phyloP scores from a whole-genome alignment of 2,797 vertebrate species.

The Enteromius thamalakanensis region DNA sequence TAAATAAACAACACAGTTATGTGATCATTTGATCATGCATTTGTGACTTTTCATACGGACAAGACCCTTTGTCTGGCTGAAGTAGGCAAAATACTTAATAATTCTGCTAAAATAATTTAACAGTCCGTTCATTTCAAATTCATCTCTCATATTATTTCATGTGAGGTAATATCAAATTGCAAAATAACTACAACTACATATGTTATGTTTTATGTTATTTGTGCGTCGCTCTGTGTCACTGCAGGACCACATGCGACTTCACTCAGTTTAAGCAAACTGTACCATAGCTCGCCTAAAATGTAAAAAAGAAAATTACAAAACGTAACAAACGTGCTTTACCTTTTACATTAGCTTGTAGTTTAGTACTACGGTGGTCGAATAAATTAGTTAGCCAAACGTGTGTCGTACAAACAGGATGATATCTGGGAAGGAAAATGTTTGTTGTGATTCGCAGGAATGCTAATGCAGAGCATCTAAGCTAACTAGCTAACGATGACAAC shows the following conservation, averaged over 20 bases:
- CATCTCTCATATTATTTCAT: not conserved
- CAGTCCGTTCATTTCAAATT: not conserved
- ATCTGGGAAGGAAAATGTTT: slow-evolving; percentile 21
- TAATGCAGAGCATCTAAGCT: slow-evolving; percentile 41
- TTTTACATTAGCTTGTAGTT: not conserved
- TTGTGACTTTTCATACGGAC: not conserved
- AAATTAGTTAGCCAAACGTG: not conserved
- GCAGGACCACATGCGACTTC: slow-evolving; percentile 10
- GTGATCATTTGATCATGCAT: not conserved
- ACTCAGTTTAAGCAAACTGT: not conserved
- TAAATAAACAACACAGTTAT: not conserved
- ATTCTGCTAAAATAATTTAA: not conserved
- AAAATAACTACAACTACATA: not conserved
- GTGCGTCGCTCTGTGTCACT: not conserved
- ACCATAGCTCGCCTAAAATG: not conserved
- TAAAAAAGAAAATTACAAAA: not conserved
- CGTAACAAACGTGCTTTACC: not conserved
- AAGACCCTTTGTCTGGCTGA: not conserved
- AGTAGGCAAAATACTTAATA: not conserved
- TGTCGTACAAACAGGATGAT: not conserved
- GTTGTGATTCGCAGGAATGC: slow-evolving; percentile 44
- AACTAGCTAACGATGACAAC: slow-evolving; percentile 34
- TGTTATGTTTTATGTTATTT: not conserved
- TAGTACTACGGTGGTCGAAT: not conserved
- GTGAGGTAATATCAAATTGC: not conserved